Conservation (phyloP, 2,888 invertebrate species). For the Temnothorax unifasciatus region DNA sequence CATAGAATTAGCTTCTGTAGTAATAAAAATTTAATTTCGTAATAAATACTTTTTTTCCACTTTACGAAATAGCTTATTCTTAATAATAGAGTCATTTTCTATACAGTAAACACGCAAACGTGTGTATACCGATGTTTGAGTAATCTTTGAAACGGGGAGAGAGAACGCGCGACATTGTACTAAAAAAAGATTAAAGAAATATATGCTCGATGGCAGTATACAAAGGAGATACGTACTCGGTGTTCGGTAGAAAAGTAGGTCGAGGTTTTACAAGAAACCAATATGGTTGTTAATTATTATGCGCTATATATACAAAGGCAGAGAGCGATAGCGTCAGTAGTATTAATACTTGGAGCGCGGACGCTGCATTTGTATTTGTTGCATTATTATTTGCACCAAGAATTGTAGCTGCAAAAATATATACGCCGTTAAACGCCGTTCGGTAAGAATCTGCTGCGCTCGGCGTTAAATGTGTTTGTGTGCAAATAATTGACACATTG, state of each 20-base stretch:
- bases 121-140: conserved; percentile 8
- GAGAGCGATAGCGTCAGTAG: conserved; percentile 8
- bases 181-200: conserved; percentile 54
- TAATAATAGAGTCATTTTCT: not conserved
- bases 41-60: not conserved
- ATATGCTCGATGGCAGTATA: conserved; percentile 24
- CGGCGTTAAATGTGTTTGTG: not conserved
- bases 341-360: conserved; percentile 23
- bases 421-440: not conserved
- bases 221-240: conserved; percentile 42
- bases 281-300: conserved; percentile 54
- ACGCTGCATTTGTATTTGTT: conserved; percentile 4
- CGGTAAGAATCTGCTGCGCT: not conserved
- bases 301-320: conserved; percentile 34
- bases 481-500: not conserved
- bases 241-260: conserved; percentile 51
- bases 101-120: not conserved
- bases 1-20: not conserved
- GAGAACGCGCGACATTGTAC: conserved; percentile 34
- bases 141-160: conserved; percentile 37
- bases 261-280: conserved; percentile 55
- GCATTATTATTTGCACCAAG: not conserved
- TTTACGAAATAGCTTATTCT: not conserved
- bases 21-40: not conserved
- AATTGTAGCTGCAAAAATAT: not conserved